Evolutionary conservation across 1,140 invertebrate genomes (phyloP).

Genomic region (Cyclargus thomasi): DNA sequence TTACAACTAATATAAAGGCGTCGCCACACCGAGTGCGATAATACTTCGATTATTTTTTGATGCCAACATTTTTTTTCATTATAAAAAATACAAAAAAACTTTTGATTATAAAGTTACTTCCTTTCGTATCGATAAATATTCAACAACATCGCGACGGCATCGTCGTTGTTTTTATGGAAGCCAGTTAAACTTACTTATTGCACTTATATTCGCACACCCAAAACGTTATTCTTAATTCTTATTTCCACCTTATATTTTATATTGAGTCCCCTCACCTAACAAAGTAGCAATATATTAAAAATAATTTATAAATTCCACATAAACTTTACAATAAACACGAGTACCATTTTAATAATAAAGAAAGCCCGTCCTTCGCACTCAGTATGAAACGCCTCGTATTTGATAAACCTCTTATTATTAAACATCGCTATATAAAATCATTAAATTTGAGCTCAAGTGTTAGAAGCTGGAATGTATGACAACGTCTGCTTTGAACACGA

Average conservation of each 20-base stretch:
- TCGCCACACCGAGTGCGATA: not conserved
- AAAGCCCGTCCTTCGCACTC: not conserved
- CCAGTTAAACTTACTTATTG: not conserved
- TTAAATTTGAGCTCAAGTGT: constrained; percentile 9
- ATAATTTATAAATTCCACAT: too few species aligned
- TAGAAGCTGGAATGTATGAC: constrained; percentile 8
- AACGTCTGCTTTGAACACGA: not conserved
- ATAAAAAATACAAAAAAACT: not conserved
- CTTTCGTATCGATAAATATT: too few species aligned
- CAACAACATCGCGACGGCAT: not conserved
- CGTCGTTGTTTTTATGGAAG: not conserved
- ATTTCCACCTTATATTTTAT: too few species aligned
- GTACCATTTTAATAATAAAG: not conserved
- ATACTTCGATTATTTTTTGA: not conserved
- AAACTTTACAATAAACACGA: too few species aligned
- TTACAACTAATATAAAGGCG: constrained; percentile 11
- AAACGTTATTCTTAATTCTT: not conserved
- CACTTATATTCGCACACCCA: not conserved
- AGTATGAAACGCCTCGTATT: not conserved
- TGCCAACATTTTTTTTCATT: not conserved
- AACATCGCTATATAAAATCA: constrained; percentile 3
- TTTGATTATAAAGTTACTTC: too few species aligned
- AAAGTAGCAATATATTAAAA: too few species aligned
- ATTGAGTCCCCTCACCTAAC: too few species aligned
- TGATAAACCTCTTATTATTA: constrained; percentile 15